A percentile compares a stretch with the other conserved stretches of the same genome.
Evolutionary conservation across 2,797 vertebrate species (phyloP).

Genomic region (Antrozous pallidus): DNA sequence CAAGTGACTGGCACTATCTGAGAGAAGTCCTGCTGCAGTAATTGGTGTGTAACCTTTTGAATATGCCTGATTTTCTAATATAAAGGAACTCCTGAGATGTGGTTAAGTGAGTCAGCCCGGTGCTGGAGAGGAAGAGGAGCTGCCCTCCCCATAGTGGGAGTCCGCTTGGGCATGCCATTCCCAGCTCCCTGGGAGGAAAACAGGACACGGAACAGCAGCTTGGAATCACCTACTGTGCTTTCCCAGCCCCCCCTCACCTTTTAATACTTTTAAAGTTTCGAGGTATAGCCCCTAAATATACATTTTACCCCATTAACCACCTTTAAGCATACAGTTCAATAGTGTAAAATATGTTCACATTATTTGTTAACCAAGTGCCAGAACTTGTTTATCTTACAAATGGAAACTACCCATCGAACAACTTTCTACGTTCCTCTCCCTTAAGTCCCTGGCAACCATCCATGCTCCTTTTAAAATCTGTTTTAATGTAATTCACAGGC

Average conservation of each 20-base stretch:
- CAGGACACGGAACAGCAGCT: fast-evolving
- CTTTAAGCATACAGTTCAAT: not conserved
- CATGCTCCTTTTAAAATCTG: not conserved
- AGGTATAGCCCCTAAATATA: not conserved
- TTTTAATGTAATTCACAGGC: not conserved
- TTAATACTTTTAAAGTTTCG: not conserved
- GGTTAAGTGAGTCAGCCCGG: not conserved
- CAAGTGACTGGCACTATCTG: not conserved
- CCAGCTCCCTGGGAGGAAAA: fast-evolving
- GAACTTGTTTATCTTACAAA: not conserved
- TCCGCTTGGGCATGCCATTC: not conserved
- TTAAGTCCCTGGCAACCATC: not conserved
- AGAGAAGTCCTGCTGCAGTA: not conserved
- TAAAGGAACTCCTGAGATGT: not conserved
- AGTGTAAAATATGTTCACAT: not conserved
- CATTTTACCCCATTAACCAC: not conserved
- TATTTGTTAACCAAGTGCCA: not conserved
- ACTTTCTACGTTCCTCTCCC: fast-evolving
- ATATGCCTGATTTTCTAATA: not conserved
- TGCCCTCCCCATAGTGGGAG: fast-evolving
- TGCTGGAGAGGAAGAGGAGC: not conserved
- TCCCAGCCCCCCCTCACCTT: not conserved
- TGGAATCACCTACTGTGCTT: not conserved
- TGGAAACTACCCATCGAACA: not conserved
- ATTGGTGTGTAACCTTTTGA: not conserved